Base-by-base conservation (phyloP, 1,140 invertebrate species). In the Ceratosolen solmsi region DNA sequence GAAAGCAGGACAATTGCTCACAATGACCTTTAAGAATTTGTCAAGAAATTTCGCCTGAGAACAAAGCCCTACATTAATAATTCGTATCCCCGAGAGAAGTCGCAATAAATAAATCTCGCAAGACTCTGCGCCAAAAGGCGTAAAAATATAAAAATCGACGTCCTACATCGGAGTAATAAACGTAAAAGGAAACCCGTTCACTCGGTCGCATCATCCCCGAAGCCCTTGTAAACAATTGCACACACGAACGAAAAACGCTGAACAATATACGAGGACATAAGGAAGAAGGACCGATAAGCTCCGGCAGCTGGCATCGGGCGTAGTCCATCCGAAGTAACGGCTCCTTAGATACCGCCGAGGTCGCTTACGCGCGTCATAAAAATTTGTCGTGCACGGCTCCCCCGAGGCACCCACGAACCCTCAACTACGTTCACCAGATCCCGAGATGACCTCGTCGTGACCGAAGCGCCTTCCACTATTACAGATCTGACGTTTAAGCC, bases 321-420 rank as follows among this genome's bases (percentile, higher is more conserved):
- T 15, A 46, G 58, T 17, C 25, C 58, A 30, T 30, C 41, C 15
- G 27, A 56, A 20, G 56, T 49, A 46, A 22, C 63, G 17, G 30
- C 11, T 8, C 22, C 13, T 25, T 30, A 27, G 73, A 41, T 75
- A 38, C 4, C 33, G 51, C 13, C 46, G 25, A 38, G 22, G 63
- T 78, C 60, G 22, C 36, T 78, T 78, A 54, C 30, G 36, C 51
- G 65, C 38, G 68, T 58, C 77, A 80, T 80, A 80, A 80, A 73
- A 80, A 74, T 80, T 80, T 80, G 49, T 56, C 70, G 27, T 20
- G 33, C 54, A 80, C n/a, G 70, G 54, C 56, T 80, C 82, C 78
- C 82, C 41, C 41, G 68, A 74, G 82, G 58, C 25, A 9, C 0
- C 25, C 77, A 27, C 13, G 20, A 27, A 51, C 27, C 17, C 33